Base-by-base conservation (phyloP, 2,888 invertebrate genomes). In the Dicycla oo region DNA sequence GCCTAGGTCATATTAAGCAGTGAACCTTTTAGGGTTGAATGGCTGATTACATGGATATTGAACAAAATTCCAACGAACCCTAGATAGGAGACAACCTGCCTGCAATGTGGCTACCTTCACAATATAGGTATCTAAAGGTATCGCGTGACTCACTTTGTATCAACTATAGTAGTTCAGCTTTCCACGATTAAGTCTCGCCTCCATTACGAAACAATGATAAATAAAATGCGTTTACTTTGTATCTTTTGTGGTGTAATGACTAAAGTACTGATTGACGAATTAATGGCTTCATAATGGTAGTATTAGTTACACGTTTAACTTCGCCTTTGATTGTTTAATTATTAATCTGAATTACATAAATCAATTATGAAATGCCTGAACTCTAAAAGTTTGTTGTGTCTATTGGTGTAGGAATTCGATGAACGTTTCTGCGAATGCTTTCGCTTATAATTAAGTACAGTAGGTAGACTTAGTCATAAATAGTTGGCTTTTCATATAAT, bases 141-240 rank as follows among this genome's bases (percentile, higher is more conserved):
- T 91, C 80, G 89, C 91, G 91, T 91, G 91, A 89, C 88, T 84
- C 49, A 72, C 75, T 82, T 83, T 80, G 65, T 81, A 79, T 60
- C 75, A 69, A 81, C 64, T 26, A 63, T 30, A 60, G 26, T 43
- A 23, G 47, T 45, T 73, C 23, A 38, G 80, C 80, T 69, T 40
- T 70, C 69, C 69, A 72, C 76, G 66, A 69, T 78, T 78, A 57
- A 65, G 72, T 81, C 40, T 53, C 40, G 30, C 53, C n/a, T 76
- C 63, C 73, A 80, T 82, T 78, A 86, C 60, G 75, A 81, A 78
- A 78, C 72, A 75, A 78, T 61, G 57, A 74, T 72, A 76, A 78
- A 73, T 84, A 82, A 78, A 77, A 76, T 45, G 72, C 56, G 49
- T 75, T 75, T 76, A 82, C 61, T 70, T 73, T 61, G n/a, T 63